Percentiles rank a stretch among this genome's conserved stretches.
phyloP scores from a whole-genome alignment of 1,140 invertebrate genomes.

The Drosophila melanogaster region DNA sequence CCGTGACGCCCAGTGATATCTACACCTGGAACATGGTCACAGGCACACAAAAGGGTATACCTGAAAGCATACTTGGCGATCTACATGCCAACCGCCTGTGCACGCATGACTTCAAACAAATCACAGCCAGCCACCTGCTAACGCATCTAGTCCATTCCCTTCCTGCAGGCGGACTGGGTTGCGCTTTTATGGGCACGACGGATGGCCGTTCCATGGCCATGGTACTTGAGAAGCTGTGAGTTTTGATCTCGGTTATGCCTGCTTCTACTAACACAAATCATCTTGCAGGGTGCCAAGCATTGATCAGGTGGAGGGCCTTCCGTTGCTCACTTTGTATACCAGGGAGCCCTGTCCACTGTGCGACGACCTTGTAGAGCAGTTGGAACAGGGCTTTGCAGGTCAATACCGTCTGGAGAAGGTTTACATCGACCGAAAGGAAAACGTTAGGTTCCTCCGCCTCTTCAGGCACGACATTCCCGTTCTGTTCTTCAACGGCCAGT shows the following conservation, averaged over 20 bases:
- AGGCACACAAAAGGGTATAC: constrained; percentile 88
- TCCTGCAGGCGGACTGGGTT: constrained; percentile 94
- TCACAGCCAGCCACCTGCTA: constrained; percentile 97
- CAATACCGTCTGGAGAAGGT: constrained; percentile 89
- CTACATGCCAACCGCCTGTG: constrained; percentile 95
- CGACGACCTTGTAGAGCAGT: constrained; percentile 90
- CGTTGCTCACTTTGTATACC: constrained; percentile 91
- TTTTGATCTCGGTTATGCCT: not conserved
- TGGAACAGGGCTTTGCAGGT: constrained; percentile 87
- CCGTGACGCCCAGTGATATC: constrained; percentile 21
- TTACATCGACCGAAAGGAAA: constrained; percentile 90
- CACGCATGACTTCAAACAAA: constrained; percentile 97
- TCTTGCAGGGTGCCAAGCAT: constrained; percentile 40
- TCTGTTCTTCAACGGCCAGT: constrained; percentile 92
- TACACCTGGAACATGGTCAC: constrained; percentile 49
- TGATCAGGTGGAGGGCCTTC: constrained; percentile 48
- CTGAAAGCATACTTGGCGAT: constrained; percentile 98
- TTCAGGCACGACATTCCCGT: constrained; percentile 95
- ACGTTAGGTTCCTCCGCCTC: constrained; percentile 89
- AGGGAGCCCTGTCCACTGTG: constrained; percentile 93
- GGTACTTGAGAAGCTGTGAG: constrained; percentile 63
- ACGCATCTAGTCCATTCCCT: constrained; percentile 95
- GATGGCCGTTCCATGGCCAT: constrained; percentile 38
- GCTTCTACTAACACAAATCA: not conserved
- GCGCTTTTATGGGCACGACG: constrained; percentile 86